Conservation (phyloP, 2,113 vertebrate genomes). For the Coptodon rendalli region DNA sequence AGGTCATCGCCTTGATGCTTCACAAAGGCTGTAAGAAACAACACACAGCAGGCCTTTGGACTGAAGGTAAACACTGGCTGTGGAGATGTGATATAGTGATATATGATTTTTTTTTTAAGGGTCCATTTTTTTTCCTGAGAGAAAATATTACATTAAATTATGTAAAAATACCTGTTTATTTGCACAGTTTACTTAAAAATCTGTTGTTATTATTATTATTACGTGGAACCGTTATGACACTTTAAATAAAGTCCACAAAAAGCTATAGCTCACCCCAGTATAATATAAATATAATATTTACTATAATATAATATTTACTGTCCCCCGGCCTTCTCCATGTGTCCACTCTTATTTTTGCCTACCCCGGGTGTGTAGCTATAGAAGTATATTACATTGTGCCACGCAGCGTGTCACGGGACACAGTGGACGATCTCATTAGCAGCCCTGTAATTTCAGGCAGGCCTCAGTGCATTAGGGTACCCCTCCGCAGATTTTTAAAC, state of each 20-base stretch:
- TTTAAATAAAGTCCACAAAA: not conserved
- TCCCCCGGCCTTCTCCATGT: not conserved
- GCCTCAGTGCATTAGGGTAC: not conserved
- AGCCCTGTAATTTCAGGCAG: slow-evolving; percentile 3
- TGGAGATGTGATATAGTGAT: not conserved
- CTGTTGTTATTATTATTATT: not conserved
- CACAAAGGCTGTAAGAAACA: slow-evolving; percentile 39
- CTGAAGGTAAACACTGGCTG: slow-evolving; percentile 20
- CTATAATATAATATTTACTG: not conserved
- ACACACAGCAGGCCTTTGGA: not conserved
- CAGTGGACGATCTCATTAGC: not conserved
- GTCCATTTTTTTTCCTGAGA: not conserved
- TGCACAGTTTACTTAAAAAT: not conserved
- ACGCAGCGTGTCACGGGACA: not conserved
- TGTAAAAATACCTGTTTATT: not conserved
- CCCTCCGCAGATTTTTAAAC: not conserved
- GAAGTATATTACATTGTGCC: not conserved
- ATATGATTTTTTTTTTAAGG: not conserved
- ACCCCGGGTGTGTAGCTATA: not conserved
- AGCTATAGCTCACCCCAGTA: not conserved
- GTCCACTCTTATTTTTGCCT: not conserved
- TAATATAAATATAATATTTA: not conserved
- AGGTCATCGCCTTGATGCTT: slow-evolving; percentile 46
- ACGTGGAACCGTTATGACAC: not conserved
- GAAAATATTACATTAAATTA: not conserved